A percentile compares a stretch with the other conserved stretches of the same genome.
Conservation (phyloP, 2,113 vertebrate genomes). For the Jaculus jaculus region DNA sequence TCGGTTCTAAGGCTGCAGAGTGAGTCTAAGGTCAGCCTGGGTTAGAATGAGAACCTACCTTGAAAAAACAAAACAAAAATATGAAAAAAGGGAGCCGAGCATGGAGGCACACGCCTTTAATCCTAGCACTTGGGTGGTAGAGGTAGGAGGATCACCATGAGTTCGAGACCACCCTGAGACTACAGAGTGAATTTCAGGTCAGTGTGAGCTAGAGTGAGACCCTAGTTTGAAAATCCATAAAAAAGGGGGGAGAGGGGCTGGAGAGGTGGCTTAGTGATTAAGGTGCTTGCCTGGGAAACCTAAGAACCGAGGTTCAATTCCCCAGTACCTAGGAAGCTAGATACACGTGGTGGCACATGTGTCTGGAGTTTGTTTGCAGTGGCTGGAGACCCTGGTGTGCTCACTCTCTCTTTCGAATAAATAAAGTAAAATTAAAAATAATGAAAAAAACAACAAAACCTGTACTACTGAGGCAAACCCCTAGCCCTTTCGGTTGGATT, state of each 20-base stretch:
- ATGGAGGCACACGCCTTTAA: background rate
- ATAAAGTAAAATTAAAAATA: too few relatives aligned
- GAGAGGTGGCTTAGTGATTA: background rate
- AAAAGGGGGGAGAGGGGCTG: background rate
- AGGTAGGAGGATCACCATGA: background rate
- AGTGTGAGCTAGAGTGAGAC: background rate
- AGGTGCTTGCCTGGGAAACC: too few relatives aligned
- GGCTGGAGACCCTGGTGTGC: too few relatives aligned
- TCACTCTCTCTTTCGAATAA: too few relatives aligned
- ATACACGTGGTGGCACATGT: too few relatives aligned
- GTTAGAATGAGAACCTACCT: background rate
- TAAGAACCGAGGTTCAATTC: too few relatives aligned
- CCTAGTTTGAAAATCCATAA: too few relatives aligned
- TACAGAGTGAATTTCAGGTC: background rate
- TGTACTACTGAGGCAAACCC: too few relatives aligned
- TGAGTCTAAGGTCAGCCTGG: background rate
- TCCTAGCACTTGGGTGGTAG: background rate
- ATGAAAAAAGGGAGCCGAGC: background rate
- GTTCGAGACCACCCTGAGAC: background rate
- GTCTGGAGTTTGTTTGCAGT: too few relatives aligned
- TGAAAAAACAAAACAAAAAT: background rate
- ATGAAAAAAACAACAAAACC: too few relatives aligned
- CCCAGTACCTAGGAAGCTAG: too few relatives aligned
- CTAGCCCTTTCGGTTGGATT: too few relatives aligned
- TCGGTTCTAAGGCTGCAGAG: background rate